Conservation (phyloP, 2,113 vertebrate genomes). For the Amazona vittata region DNA sequence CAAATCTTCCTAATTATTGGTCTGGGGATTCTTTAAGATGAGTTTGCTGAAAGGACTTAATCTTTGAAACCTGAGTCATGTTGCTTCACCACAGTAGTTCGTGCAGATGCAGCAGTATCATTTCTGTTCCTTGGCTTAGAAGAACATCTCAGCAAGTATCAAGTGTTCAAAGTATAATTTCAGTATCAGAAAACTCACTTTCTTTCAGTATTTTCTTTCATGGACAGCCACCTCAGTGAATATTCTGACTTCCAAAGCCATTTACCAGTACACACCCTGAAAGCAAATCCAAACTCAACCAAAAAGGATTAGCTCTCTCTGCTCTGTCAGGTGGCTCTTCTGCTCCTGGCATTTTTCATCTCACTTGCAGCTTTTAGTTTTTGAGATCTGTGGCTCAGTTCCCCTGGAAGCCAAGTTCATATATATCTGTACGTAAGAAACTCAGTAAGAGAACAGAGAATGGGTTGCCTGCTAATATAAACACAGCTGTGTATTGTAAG, state of each 20-base stretch:
- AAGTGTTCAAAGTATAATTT: not conserved
- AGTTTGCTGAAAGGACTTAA: not conserved
- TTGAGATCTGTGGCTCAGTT: not conserved
- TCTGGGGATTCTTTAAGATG: not conserved
- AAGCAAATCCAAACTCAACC: constrained; percentile 10
- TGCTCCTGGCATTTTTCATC: not conserved
- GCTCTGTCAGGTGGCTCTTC: not conserved
- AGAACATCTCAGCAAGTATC: not conserved
- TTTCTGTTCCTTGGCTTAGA: not conserved
- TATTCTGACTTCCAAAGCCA: not conserved
- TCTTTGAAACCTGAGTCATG: not conserved
- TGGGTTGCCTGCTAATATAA: not conserved
- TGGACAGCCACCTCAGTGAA: not conserved
- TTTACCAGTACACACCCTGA: not conserved
- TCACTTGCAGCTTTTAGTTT: not conserved
- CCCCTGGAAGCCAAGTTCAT: not conserved
- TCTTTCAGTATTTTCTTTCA: not conserved
- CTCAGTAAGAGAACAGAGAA: not conserved
- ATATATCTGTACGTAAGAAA: not conserved
- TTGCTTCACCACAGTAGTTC: not conserved
- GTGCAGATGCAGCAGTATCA: fast-evolving
- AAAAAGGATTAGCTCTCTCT: not conserved
- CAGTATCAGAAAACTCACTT: not conserved
- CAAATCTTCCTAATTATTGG: not conserved
- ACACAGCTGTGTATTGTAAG: not conserved